Percentiles rank a stretch among this genome's conserved stretches.
These are phyloP conservation scores for Urophycis tenuis DNA, from an alignment of 2,797 vertebrate species.

Conservation along the genomic window DNA sequence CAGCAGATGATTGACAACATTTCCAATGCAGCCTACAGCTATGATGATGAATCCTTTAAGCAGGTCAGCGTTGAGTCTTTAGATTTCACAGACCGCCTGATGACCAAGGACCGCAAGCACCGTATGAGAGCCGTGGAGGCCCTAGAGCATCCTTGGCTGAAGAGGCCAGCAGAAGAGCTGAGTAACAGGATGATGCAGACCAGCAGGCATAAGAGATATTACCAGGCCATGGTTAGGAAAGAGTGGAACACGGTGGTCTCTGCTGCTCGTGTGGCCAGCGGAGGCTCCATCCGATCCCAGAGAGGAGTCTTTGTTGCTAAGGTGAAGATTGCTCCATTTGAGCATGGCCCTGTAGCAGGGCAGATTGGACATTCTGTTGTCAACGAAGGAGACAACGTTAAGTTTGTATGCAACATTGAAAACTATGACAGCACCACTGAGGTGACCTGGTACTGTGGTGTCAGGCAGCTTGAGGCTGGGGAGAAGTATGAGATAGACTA, in stretches of 20 bases:
- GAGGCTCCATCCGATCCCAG: conserved; percentile 89
- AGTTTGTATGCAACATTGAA: conserved; percentile 89
- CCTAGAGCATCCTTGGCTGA: conserved; percentile 86
- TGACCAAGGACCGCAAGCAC: conserved; percentile 94
- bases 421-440: conserved; percentile 95
- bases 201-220: conserved; percentile 90
- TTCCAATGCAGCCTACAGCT: conserved; percentile 88
- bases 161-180: conserved; percentile 77
- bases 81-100: conserved; percentile 90
- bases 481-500: conserved; percentile 93
- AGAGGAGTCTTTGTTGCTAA: conserved; percentile 86
- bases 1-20: conserved; percentile 97
- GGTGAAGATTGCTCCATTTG: conserved; percentile 95
- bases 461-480: conserved; percentile 86
- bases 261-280: conserved; percentile 86
- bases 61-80: conserved; percentile 85
- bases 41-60: conserved; percentile 93
- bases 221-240: conserved; percentile 87
- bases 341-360: conserved; percentile 89
- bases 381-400: conserved; percentile 82
- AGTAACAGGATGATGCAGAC: conserved; percentile 83
- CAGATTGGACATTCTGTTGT: conserved; percentile 82
- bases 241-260: conserved; percentile 92
- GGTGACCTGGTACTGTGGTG: conserved; percentile 96
- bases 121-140: conserved; percentile 93